phyloP scores from a whole-genome alignment of 2,888 invertebrate species.

The Eremobia ochroleuca region DNA sequence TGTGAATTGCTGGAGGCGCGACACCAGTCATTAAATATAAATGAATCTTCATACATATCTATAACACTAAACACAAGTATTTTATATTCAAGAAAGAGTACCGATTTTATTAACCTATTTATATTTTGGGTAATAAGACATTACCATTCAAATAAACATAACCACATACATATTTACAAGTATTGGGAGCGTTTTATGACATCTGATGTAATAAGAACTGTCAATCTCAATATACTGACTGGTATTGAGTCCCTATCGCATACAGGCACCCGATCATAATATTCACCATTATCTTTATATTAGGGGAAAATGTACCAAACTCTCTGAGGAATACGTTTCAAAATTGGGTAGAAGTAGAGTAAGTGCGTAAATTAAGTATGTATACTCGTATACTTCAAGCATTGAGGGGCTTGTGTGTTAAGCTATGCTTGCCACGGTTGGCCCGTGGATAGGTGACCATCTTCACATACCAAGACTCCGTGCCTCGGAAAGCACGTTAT shows the following conservation, averaged over 20 bases:
- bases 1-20: no score
- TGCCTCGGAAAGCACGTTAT: no score
- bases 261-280: constrained; percentile 18
- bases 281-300: constrained; percentile 29
- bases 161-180: constrained; percentile 56
- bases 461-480: no score
- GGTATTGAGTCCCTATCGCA: constrained; percentile 60
- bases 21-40: not conserved
- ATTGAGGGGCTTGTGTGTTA: no score
- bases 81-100: constrained; percentile 1
- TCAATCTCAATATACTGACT: constrained; percentile 66
- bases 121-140: constrained; percentile 25
- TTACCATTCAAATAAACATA: constrained; percentile 48
- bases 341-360: not conserved
- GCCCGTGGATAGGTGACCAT: no score
- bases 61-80: not conserved
- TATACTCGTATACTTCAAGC: no score
- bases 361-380: constrained; percentile 19
- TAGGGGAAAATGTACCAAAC: constrained; percentile 25
- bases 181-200: constrained; percentile 66
- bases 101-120: constrained; percentile 8
- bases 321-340: not conserved
- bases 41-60: not conserved
- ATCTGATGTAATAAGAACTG: constrained; percentile 71
- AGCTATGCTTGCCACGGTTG: no score